Evolutionary conservation across 2,113 vertebrate species (phyloP).

Genomic region (Crypturellus undulatus): DNA sequence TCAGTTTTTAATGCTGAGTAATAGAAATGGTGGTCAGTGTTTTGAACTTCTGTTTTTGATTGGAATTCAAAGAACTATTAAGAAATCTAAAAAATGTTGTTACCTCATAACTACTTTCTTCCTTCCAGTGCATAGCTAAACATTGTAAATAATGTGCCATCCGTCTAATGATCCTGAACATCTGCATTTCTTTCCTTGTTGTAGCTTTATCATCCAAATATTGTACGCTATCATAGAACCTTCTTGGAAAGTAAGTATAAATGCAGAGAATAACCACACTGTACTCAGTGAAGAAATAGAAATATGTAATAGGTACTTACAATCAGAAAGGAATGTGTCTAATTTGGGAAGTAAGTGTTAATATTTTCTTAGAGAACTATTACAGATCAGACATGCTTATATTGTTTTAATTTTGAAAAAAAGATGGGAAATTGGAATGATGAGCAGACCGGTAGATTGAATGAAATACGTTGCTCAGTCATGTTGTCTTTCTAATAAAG

Average conservation of each 20-base stretch:
- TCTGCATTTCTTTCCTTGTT: conserved; percentile 41
- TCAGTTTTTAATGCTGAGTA: neutral
- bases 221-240: conserved; percentile 91
- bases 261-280: neutral
- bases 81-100: neutral
- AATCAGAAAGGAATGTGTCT: neutral
- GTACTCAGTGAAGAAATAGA: neutral
- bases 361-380: neutral
- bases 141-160: neutral
- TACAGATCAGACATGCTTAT: neutral
- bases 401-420: neutral
- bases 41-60: neutral
- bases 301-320: neutral
- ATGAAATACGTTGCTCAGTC: neutral
- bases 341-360: neutral
- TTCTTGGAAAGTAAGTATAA: conserved; percentile 90
- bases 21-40: neutral
- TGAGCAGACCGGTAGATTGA: neutral
- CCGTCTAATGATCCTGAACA: neutral
- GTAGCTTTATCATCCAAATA: conserved; percentile 89
- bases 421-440: neutral
- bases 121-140: neutral
- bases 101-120: neutral
- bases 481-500: neutral
- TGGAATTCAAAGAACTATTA: neutral